Base-by-base conservation (phyloP, 2,113 vertebrate genomes). In the Anhinga anhinga region DNA sequence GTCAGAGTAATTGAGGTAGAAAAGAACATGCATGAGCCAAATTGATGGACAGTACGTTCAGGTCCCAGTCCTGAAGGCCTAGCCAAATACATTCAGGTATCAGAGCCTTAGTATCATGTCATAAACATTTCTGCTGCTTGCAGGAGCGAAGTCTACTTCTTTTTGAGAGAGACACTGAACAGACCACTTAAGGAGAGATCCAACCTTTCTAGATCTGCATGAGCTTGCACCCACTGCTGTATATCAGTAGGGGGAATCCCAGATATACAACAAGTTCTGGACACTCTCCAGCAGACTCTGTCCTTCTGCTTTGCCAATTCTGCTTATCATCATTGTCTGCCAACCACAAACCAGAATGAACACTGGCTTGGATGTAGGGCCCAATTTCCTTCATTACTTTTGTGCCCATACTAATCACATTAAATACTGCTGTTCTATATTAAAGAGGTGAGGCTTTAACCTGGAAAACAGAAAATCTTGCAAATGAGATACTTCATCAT, bases 401-500 rank as follows among this genome's bases (percentile, higher is more conserved):
- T 76, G 15, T 45, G 30, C 38, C 15, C 9, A 7, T 9, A 13
- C 17, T 44, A 49, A 40, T 27, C 55, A 30, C 9, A 12, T 12
- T 22, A 26, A 56, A 30, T n/a, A 52, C 1, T 8, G 5, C 7
- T 76, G 25, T n/a, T 61, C 13, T 34, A 8, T 0, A 3, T 32
- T 22, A 53, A 42, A 23, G 7, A 56, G 2, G 5, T 7, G 45
- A 40, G 11, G 7, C 10, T 88, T 85, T 82, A 86, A 14, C 11
- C 8, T 15, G 16, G 10, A 26, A 86, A 80, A 38, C 4, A 65
- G 29, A 32, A 70, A 69, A 59, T 27, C 25, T 77, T 77, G 10
- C 15, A 55, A 34, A 36, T 12, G 7, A 81, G 32, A 55, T 7
- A 15, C 4, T 23, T 90, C 19, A 11, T 70, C 47, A 52, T 56